phyloP scores from a whole-genome alignment of 2,113 vertebrate species.

The Ictalurus furcatus region DNA sequence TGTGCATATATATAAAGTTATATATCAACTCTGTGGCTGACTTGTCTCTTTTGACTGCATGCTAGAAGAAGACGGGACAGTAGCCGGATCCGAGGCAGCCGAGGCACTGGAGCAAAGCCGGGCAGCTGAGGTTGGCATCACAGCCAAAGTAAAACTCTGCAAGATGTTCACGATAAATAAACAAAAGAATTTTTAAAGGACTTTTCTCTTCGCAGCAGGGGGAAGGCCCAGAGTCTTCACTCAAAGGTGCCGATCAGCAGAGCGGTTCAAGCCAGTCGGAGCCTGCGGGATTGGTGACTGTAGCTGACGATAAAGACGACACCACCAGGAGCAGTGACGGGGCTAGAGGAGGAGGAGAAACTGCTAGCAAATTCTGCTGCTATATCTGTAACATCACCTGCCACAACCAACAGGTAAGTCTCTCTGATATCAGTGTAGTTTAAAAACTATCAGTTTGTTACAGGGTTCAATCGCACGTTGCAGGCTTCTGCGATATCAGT shows the following conservation, averaged over 20 bases:
- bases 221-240: constrained; percentile 69
- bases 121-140: constrained; percentile 58
- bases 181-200: neutral
- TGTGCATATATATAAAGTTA: too few species aligned
- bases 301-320: constrained; percentile 6
- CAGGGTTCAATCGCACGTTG: neutral
- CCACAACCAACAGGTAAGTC: constrained; percentile 85
- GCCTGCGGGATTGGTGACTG: constrained; percentile 65
- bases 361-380: constrained; percentile 86
- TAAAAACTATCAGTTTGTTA: neutral
- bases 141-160: neutral
- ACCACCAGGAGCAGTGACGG: constrained; percentile 45
- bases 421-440: neutral
- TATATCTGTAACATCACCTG: constrained; percentile 92
- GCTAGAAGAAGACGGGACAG: constrained; percentile 54
- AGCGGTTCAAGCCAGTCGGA: constrained; percentile 78
- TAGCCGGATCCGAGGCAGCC: constrained; percentile 38
- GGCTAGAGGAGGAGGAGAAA: constrained; percentile 61
- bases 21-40: neutral
- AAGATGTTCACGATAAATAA: neutral
- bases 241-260: constrained; percentile 80
- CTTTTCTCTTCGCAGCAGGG: constrained; percentile 58
- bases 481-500: neutral
- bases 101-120: constrained; percentile 58
- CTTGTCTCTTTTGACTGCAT: constrained; percentile 39